These are phyloP conservation scores for Chloroceryle aenea DNA, from an alignment of 2,113 vertebrate genomes.

Conservation along the genomic window DNA sequence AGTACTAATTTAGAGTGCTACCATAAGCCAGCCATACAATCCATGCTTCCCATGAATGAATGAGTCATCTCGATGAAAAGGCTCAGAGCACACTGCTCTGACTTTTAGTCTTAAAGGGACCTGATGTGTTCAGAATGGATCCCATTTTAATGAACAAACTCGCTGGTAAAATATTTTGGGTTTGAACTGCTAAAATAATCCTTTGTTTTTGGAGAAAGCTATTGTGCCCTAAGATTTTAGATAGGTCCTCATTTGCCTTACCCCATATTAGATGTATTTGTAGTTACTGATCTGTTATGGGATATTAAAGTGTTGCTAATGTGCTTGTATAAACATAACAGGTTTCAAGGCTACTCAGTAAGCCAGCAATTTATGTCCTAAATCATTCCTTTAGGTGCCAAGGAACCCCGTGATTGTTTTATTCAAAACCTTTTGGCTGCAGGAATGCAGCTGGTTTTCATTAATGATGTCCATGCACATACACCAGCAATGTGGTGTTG, in stretches of 20 bases:
- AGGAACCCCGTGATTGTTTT: slow-evolving; percentile 27
- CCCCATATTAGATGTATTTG: background rate
- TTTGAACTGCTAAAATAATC: background rate
- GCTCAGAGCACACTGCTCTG: slow-evolving; percentile 36
- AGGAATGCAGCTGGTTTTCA: background rate
- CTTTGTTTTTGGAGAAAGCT: background rate
- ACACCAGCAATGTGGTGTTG: background rate
- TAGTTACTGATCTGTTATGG: background rate
- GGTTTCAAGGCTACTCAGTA: background rate
- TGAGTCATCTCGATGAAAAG: slow-evolving; percentile 61
- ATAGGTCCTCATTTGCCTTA: background rate
- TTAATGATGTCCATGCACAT: background rate
- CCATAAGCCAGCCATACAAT: slow-evolving; percentile 64
- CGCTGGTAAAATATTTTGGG: background rate
- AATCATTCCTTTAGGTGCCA: slow-evolving; percentile 46
- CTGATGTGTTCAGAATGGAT: slow-evolving; percentile 13
- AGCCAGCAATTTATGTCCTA: slow-evolving; percentile 17
- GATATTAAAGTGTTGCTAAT: background rate
- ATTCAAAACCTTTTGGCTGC: slow-evolving; percentile 21
- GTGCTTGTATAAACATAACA: background rate
- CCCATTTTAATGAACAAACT: slow-evolving; percentile 9
- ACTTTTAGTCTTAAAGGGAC: slow-evolving; percentile 58
- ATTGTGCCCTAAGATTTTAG: background rate
- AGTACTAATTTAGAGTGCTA: slow-evolving; percentile 64
- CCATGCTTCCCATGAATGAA: slow-evolving; percentile 59